Evolutionary conservation across 2,797 vertebrate genomes (phyloP).

Genomic region (Urosaurus nigricauda): DNA sequence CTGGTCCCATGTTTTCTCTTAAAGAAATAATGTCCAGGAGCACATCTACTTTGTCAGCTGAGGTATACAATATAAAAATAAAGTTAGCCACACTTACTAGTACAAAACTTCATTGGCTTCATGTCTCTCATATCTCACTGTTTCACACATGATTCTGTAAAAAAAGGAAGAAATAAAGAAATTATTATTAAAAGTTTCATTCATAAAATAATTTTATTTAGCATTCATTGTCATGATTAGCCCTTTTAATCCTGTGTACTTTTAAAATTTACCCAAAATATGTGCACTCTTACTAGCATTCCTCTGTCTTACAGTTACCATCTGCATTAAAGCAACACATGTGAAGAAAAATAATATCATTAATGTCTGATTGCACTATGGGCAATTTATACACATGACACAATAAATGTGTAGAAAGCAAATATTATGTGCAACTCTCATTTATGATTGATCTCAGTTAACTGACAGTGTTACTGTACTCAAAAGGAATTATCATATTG

Average conservation of each 20-base stretch:
- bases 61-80: conserved; percentile 5
- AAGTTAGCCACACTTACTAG: conserved; percentile 89
- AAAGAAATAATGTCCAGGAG: too few relatives aligned
- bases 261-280: not conserved
- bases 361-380: not conserved
- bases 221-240: conserved; percentile 30
- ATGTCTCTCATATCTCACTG: conserved; percentile 95
- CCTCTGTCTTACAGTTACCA: conserved; percentile 12
- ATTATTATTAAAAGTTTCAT: conserved; percentile 11
- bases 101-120: conserved; percentile 99
- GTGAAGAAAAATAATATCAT: not conserved
- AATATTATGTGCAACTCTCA: not conserved
- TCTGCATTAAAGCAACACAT: conserved; percentile 34
- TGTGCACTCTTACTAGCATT: not conserved
- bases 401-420: not conserved
- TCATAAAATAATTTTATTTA: conserved; percentile 36
- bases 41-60: too few relatives aligned
- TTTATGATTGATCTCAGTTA: not conserved
- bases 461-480: not conserved
- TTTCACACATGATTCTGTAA: conserved; percentile 97
- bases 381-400: not conserved
- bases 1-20: too few relatives aligned
- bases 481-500: not conserved
- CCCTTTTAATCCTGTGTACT: conserved; percentile 34
- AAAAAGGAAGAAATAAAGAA: conserved; percentile 57